Evolutionary conservation across 2,113 vertebrate genomes (phyloP), one percentile per base, ranked within the genome.

Genomic region (Holacanthus passer): DNA sequence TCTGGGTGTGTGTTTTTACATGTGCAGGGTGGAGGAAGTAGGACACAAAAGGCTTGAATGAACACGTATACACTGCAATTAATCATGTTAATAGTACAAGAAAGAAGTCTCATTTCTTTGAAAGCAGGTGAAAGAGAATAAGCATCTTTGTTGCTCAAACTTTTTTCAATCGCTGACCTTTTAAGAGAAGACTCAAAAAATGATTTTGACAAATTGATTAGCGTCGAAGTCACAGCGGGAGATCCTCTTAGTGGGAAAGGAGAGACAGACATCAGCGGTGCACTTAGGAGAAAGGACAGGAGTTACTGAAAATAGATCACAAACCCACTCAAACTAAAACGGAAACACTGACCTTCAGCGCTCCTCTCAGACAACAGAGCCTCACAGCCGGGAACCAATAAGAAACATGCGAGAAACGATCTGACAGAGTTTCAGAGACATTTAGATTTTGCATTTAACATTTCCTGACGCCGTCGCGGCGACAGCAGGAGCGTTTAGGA

Each of bases 151-250:
- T 37, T 12, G 56, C 43, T 29, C 2, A 31, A 31, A 60, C 17
- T n/a, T 72, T 55, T 43, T 47, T 47, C 13, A 3, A 19, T 27
- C 5, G 67, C 70, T 82, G 80, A 88, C 87, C 82, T 91, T 91
- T 82, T 83, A 58, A 66, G 4, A 29, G 32, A 77, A 7, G 45
- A 78, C 37, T 58, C 3, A 41, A 5, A 27, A 67, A 81, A 65
- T 73, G 43, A 48, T 79, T 80, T 73, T 69, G 81, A 84, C 79
- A 56, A 74, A 90, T 71, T 82, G 82, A 90, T 87, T 27, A 53
- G 41, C 12, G 0, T 7, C 59, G 70, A 88, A 84, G 41, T 67
- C 77, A n/a, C 84, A 79, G 83, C 53, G 0, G 79, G 82, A 64
- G 58, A 69, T 10, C 43, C 56, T 81, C 74, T 85, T 39, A 69